These are phyloP conservation scores for Cartodere bifasciata DNA, from an alignment of 2,888 invertebrate species.

Conservation along the genomic window DNA sequence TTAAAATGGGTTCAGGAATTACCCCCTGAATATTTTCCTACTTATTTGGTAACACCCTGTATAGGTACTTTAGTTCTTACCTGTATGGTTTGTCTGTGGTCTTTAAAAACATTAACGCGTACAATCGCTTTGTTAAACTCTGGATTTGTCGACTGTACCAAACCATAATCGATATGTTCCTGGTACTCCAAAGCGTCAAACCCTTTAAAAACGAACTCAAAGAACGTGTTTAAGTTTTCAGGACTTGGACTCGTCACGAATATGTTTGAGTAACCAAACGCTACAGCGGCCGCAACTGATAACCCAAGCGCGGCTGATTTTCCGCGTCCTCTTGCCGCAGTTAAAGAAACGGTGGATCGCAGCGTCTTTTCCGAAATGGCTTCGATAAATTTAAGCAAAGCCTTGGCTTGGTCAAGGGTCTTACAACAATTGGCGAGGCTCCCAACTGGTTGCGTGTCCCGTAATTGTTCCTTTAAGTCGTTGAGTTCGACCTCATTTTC, in stretches of 20 bases:
- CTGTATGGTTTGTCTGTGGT: conserved; percentile 88
- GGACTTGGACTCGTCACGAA: conserved; percentile 98
- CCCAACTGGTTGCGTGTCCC: conserved; percentile 87
- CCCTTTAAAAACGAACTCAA: conserved; percentile 93
- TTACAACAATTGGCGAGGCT: conserved; percentile 77
- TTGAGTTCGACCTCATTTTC: conserved; percentile 49
- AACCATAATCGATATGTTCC: conserved; percentile 91
- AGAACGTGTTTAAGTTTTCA: conserved; percentile 93
- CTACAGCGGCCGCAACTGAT: conserved; percentile 75
- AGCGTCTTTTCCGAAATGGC: conserved; percentile 84
- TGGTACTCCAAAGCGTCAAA: conserved; percentile 89
- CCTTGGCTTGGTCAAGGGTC: conserved; percentile 89
- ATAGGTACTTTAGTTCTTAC: no score
- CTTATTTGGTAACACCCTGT: no score
- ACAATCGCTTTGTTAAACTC: conserved; percentile 95
- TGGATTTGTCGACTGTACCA: conserved; percentile 88
- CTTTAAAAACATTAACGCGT: conserved; percentile 79
- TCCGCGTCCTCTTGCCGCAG: conserved; percentile 93
- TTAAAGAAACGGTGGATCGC: conserved; percentile 84
- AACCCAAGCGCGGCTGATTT: conserved; percentile 96
- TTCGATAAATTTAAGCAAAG: conserved; percentile 85
- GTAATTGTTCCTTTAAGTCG: conserved; percentile 67
- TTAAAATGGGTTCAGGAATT: no score
- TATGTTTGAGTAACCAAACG: conserved; percentile 75
- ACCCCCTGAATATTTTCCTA: no score